Evolutionary conservation across 64 coral and sea anemone species (phyloP).

Genomic region (Montipora foliosa): DNA sequence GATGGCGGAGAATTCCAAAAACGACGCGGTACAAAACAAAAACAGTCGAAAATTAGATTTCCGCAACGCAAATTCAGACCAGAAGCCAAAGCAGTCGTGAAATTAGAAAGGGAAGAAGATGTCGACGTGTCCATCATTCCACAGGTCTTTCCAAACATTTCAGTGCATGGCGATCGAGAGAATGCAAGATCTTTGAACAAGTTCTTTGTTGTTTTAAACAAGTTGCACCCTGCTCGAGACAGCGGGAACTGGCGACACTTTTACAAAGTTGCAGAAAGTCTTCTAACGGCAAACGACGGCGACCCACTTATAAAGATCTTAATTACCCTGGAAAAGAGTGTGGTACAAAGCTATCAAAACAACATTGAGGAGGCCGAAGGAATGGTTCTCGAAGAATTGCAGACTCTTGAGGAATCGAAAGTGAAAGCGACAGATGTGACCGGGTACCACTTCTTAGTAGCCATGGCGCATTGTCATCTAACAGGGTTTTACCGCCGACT

Average conservation of each 20-base stretch:
- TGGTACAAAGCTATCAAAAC: slow-evolving; percentile 28
- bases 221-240: slow-evolving; percentile 65
- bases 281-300: neutral
- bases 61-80: neutral
- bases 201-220: neutral
- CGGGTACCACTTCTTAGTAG: neutral
- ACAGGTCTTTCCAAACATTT: neutral
- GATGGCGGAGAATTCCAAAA: neutral
- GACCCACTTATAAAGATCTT: slow-evolving; percentile 5
- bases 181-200: neutral
- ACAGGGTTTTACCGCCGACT: slow-evolving; percentile 60
- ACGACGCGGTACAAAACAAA: neutral
- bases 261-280: neutral
- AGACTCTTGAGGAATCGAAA: neutral
- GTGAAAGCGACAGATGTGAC: neutral
- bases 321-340: slow-evolving; percentile 42
- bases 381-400: neutral
- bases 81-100: neutral
- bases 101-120: neutral
- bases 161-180: neutral
- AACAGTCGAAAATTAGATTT: neutral
- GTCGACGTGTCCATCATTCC: neutral
- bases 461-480: slow-evolving; percentile 39
- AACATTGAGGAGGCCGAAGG: slow-evolving; percentile 1
- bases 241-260: slow-evolving; percentile 40